Base-by-base conservation (phyloP, 2,113 vertebrate genomes). In the Eptesicus fuscus region DNA sequence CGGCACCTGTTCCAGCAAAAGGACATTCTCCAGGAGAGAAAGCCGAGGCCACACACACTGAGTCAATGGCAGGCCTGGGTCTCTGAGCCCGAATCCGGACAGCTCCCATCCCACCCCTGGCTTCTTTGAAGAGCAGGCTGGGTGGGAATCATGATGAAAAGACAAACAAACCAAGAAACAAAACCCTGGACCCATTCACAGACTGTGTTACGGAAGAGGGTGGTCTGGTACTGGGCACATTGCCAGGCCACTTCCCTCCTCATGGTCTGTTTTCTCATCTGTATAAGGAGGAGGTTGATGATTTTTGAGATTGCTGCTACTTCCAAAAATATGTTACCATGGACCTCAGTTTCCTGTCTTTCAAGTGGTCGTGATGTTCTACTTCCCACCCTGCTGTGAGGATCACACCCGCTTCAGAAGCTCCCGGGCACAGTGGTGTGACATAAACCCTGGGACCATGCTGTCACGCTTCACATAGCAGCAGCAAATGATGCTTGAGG, bases 61-160 rank as follows among this genome's bases (percentile, higher is more conserved):
- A 63, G 5, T 35, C 22, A 56, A 2, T n/a, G 16, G 47, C 28
- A 59, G 56, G 56, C 51, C 37, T 70, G 18, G 35, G 71, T 44
- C 40, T 80, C n/a, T 37, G 9, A 89, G n/a, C 30, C 37, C 17
- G 42, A 93, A 35, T 70, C 74, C 18, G 40, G 37, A 40, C 0
- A 32, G 1, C 13, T n/a, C 37, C 37, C 5, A 0, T 20, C 40
- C 22, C 0, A 37, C 17, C 1, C 30, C 1, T 0, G 35, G 49
- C 25, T 79, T 90, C 12, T 25, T 88, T 82, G 49, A 63, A 78
- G 25, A 74, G 28, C 25, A 89, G 35, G 1, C 40, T 47, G 32
- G 14, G 37, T 22, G 47, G 6, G 22, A 12, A 51, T 51, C 32
- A 42, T 13, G 32, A 12, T 83, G 35, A 44, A 91, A 84, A 92